A percentile compares a stretch with the other conserved stretches of the same genome.
Conservation (phyloP, 2,888 invertebrate species). For the Apocheima hispidaria region DNA sequence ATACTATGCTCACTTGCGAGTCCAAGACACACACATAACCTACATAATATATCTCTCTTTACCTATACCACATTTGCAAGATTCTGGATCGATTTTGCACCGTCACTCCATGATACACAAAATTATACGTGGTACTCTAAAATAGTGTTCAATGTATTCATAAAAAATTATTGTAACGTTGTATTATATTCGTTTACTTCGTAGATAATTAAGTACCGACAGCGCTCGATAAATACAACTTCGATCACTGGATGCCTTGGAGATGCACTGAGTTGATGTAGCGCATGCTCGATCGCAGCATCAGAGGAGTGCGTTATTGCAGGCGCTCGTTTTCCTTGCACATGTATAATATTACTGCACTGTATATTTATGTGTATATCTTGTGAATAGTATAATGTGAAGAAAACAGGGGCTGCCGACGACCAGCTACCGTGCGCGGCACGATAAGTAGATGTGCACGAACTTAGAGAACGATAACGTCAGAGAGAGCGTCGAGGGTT, state of each 20-base stretch:
- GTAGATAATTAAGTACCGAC: conserved; percentile 37
- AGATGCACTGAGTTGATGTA: conserved; percentile 44
- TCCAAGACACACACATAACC: conserved; percentile 69
- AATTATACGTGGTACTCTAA: conserved; percentile 55
- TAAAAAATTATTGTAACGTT: conserved; percentile 40
- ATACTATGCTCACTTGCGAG: conserved; percentile 73
- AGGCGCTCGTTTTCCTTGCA: conserved; percentile 73
- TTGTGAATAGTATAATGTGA: conserved; percentile 64
- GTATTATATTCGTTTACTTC: conserved; percentile 17
- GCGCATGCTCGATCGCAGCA: conserved; percentile 54
- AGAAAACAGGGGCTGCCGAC: conserved; percentile 78
- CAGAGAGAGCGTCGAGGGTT: conserved; percentile 53
- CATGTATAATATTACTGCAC: conserved; percentile 80
- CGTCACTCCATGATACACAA: conserved; percentile 83
- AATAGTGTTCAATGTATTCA: conserved; percentile 49
- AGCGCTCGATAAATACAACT: conserved; percentile 78
- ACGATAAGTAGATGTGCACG: conserved; percentile 77
- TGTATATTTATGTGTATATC: conserved; percentile 53
- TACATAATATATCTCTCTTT: conserved; percentile 55
- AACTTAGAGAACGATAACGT: conserved; percentile 57
- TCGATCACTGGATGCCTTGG: conserved; percentile 65
- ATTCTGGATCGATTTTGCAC: conserved; percentile 88
- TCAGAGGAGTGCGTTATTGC: conserved; percentile 72
- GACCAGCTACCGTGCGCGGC: conserved; percentile 80
- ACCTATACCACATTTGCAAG: conserved; percentile 69